Evolutionary conservation across 92 coral and sea anemone genomes (phyloP).

Genomic region (Chrysogorgia sp.): DNA sequence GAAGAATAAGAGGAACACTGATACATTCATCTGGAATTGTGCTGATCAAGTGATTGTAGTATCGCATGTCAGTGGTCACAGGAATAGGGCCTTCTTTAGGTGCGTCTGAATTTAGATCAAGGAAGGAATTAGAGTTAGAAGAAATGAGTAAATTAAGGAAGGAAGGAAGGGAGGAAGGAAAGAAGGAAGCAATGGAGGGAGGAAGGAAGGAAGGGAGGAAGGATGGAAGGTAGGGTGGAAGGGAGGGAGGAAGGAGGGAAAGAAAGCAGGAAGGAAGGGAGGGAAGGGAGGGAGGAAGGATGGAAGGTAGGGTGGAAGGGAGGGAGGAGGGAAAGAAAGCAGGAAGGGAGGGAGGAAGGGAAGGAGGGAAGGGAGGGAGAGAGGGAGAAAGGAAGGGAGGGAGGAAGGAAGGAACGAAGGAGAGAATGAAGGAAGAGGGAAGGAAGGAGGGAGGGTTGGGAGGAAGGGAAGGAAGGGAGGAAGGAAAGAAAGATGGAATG

Average conservation of each 20-base stretch:
- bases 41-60: slow-evolving; percentile 82
- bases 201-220: background rate
- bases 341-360: slow-evolving; percentile 1
- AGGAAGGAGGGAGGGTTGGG: too few relatives aligned
- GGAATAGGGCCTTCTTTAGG: slow-evolving; percentile 57
- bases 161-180: background rate
- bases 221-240: background rate
- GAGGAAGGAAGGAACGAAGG: background rate
- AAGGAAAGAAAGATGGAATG: too few relatives aligned
- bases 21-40: slow-evolving; percentile 86
- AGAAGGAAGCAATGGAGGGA: background rate
- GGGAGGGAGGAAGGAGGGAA: background rate
- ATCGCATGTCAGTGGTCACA: slow-evolving; percentile 78
- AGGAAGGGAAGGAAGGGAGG: too few relatives aligned
- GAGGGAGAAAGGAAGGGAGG: background rate
- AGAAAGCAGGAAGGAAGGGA: slow-evolving; percentile 12
- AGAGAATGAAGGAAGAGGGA: too few relatives aligned
- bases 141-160: too few relatives aligned
- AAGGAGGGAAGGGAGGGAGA: background rate
- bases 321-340: background rate
- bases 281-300: slow-evolving; percentile 9
- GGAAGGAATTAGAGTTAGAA: too few relatives aligned
- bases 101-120: background rate
- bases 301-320: background rate
- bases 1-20: slow-evolving; percentile 83